These are phyloP conservation scores for Hipposideros armiger DNA, from an alignment of 2,113 vertebrate species.

Conservation along the genomic window DNA sequence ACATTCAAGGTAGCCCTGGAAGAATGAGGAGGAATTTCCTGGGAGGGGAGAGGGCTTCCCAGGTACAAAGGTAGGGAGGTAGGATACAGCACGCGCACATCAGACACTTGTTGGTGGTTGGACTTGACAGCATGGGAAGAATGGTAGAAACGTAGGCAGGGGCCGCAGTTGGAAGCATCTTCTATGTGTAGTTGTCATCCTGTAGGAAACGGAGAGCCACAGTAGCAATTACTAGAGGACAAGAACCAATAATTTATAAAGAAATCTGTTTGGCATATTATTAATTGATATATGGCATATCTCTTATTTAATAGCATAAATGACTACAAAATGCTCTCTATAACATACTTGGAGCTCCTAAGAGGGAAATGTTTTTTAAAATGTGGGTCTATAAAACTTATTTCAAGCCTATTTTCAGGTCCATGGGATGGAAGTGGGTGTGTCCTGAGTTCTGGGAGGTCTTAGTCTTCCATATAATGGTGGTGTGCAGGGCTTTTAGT, in stretches of 20 bases:
- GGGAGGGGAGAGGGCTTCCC: neutral
- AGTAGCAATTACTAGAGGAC: neutral
- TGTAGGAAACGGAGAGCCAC: neutral
- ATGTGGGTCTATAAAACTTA: constrained; percentile 27
- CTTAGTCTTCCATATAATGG: neutral
- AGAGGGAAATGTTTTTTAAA: constrained; percentile 18
- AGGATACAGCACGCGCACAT: neutral
- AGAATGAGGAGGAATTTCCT: neutral
- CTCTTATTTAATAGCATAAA: constrained; percentile 28
- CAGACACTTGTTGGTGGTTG: neutral
- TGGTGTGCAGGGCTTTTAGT: neutral
- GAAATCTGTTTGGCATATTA: neutral
- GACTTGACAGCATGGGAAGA: neutral
- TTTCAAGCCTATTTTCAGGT: constrained; percentile 28
- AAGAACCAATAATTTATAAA: constrained; percentile 24
- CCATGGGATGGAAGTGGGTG: neutral
- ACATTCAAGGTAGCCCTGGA: constrained; percentile 15
- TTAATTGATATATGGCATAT: neutral
- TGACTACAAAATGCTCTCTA: neutral
- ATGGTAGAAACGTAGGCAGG: neutral
- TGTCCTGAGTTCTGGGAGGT: neutral
- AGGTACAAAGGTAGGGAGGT: neutral
- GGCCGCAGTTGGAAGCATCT: neutral
- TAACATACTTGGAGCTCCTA: neutral
- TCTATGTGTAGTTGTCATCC: neutral